A percentile compares a stretch with the other conserved stretches of the same genome.
Conservation (phyloP, 2,888 invertebrate genomes). For the Megamerina dolium region DNA sequence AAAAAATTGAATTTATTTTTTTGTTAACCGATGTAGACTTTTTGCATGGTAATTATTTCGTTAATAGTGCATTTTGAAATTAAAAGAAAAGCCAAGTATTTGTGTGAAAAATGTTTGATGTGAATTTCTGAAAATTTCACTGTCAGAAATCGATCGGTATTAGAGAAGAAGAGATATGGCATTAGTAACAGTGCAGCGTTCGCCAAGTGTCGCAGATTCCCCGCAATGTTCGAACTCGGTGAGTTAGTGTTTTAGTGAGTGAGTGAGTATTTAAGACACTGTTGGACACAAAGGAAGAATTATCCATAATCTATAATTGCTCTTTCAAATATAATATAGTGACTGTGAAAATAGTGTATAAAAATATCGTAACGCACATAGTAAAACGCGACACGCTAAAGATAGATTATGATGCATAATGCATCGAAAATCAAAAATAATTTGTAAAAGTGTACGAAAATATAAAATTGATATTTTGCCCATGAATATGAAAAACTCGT, state of each 20-base stretch:
- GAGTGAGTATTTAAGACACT: conserved; percentile 8
- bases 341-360: no score
- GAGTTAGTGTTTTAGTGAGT: conserved; percentile 24
- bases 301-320: not conserved
- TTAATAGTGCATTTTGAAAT: conserved; percentile 9
- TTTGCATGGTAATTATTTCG: conserved; percentile 12
- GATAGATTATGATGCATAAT: no score
- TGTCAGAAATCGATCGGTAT: conserved; percentile 1
- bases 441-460: no score
- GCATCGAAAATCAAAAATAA: no score
- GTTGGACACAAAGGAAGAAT: no score
- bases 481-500: no score
- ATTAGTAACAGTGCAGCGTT: conserved; percentile 67
- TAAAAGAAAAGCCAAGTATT: no score
- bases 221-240: conserved; percentile 51
- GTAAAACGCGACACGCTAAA: no score
- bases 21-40: conserved; percentile 13
- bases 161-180: no score
- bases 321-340: not conserved
- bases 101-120: conserved; percentile 19
- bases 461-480: no score
- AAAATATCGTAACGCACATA: no score
- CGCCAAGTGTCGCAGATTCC: conserved; percentile 64
- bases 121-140: conserved; percentile 21
- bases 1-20: conserved; percentile 27